Evolutionary conservation across 1,140 invertebrate species (phyloP).

Genomic region (Cryptotermes secundus): DNA sequence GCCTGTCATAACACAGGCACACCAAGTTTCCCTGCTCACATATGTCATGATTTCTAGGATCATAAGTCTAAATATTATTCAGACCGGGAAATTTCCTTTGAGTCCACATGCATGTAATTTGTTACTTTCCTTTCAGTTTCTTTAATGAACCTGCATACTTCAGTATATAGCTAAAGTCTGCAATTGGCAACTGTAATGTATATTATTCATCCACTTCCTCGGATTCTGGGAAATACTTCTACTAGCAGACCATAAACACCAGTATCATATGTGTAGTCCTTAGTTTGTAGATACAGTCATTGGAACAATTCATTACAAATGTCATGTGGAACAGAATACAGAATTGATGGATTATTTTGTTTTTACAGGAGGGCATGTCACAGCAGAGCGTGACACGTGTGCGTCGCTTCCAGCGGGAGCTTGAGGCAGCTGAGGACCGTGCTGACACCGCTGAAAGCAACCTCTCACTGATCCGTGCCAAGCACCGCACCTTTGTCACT

Average conservation of each 20-base stretch:
- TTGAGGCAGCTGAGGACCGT: slow-evolving; percentile 94
- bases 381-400: slow-evolving; percentile 92
- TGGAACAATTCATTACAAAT: too few relatives aligned
- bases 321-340: background rate
- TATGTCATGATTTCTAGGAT: background rate
- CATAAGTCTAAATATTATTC: background rate
- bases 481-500: slow-evolving; percentile 93
- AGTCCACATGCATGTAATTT: too few relatives aligned
- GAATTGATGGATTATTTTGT: background rate
- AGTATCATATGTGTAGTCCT: too few relatives aligned
- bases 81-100: background rate
- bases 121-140: too few relatives aligned
- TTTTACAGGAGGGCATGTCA: slow-evolving; percentile 82
- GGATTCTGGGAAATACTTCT: too few relatives aligned
- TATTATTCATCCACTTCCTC: too few relatives aligned
- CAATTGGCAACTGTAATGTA: too few relatives aligned
- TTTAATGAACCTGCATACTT: too few relatives aligned
- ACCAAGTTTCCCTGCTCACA: slow-evolving; percentile 4
- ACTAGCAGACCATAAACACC: too few relatives aligned
- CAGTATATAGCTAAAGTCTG: too few relatives aligned
- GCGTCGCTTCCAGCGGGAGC: slow-evolving; percentile 94
- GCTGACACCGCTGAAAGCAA: slow-evolving; percentile 93
- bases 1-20: too few relatives aligned
- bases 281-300: too few relatives aligned
- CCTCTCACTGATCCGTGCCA: slow-evolving; percentile 90